These are phyloP conservation scores for Epinephelus awoara DNA, from an alignment of 2,797 vertebrate species.

Conservation along the genomic window DNA sequence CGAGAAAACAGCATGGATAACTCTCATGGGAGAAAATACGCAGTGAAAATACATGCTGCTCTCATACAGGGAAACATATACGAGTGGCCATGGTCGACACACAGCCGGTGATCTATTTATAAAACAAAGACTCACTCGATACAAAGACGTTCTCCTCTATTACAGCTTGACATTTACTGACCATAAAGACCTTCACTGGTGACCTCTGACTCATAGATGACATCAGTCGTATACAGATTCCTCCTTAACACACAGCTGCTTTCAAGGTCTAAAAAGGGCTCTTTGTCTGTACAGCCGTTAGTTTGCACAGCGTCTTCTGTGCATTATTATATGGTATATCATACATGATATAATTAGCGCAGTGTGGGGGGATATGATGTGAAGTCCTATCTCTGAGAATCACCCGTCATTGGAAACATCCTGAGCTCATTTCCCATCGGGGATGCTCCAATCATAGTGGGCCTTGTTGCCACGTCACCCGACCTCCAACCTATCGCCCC, in stretches of 20 bases:
- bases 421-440: constrained; percentile 12
- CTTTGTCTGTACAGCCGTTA: constrained; percentile 49
- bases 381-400: constrained; percentile 38
- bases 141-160: constrained; percentile 45
- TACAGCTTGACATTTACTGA: constrained; percentile 60
- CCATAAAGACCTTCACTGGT: constrained; percentile 42
- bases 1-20: constrained; percentile 15
- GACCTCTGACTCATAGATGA: constrained; percentile 56
- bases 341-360: constrained; percentile 31
- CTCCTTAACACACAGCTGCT: constrained; percentile 38
- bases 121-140: constrained; percentile 28
- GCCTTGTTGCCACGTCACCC: constrained; percentile 8
- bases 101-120: constrained; percentile 43
- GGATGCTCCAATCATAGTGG: constrained; percentile 37
- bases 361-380: constrained; percentile 25
- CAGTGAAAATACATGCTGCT: neutral
- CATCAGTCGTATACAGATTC: constrained; percentile 34
- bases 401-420: constrained; percentile 39
- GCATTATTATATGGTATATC: constrained; percentile 2
- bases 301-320: neutral
- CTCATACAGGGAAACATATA: neutral
- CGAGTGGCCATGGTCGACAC: neutral
- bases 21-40: neutral
- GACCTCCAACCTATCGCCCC: constrained; percentile 44
- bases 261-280: constrained; percentile 37